Percentiles rank a stretch among this genome's conserved stretches.
Evolutionary conservation across 2,113 vertebrate genomes (phyloP).

Genomic region (Ptyas mucosa): DNA sequence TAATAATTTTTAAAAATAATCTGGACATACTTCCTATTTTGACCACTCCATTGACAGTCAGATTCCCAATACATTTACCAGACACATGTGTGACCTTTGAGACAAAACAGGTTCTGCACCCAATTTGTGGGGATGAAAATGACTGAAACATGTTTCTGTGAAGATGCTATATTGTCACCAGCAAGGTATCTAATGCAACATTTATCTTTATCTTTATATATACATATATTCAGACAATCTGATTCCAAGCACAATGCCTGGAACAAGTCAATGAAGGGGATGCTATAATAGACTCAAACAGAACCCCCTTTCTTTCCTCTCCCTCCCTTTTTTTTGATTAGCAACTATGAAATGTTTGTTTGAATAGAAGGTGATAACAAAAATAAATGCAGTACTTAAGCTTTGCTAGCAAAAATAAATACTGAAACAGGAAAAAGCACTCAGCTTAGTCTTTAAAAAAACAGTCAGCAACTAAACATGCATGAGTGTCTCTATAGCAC

Average conservation of each 20-base stretch:
- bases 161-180: not conserved
- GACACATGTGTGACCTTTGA: not conserved
- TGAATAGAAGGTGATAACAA: not conserved
- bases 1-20: not conserved
- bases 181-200: not conserved
- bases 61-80: not conserved
- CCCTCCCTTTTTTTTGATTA: not conserved
- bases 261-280: not conserved
- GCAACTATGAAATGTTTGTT: not conserved
- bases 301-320: no score
- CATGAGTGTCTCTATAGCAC: not conserved
- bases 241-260: not conserved
- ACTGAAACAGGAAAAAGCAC: not conserved
- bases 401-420: not conserved
- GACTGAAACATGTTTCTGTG: not conserved
- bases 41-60: not conserved
- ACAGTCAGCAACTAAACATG: not conserved
- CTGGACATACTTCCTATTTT: not conserved
- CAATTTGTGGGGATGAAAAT: not conserved
- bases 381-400: not conserved
- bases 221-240: not conserved
- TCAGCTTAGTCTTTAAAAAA: not conserved
- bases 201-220: no score
- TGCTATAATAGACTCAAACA: not conserved
- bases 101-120: not conserved